phyloP scores from a whole-genome alignment of 2,888 invertebrate genomes.

The Neoscelio sp. region DNA sequence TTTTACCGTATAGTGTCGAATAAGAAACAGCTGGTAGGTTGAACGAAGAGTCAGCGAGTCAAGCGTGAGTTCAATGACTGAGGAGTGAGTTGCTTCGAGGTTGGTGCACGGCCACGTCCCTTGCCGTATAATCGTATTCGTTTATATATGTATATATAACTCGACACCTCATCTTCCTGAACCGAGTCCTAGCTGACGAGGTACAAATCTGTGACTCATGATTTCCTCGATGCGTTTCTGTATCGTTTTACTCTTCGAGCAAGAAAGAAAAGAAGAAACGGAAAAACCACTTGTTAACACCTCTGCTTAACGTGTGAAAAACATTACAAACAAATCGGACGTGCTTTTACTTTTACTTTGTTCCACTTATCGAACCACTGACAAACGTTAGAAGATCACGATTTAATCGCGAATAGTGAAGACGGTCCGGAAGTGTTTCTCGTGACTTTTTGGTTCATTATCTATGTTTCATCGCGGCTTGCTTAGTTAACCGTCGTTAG shows the following conservation, averaged over 20 bases:
- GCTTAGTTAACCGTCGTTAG: no score
- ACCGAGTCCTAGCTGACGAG: slow-evolving; percentile 55
- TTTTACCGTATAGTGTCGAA: slow-evolving; percentile 65
- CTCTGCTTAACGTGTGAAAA: neutral
- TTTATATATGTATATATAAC: slow-evolving; percentile 63
- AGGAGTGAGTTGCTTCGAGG: slow-evolving; percentile 73
- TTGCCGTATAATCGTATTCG: slow-evolving; percentile 62
- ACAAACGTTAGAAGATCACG: no score
- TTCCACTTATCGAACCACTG: no score
- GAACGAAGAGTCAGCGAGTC: slow-evolving; percentile 73
- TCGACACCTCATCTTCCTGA: slow-evolving; percentile 58
- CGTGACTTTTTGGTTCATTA: no score
- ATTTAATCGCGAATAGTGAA: no score
- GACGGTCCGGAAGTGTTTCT: no score
- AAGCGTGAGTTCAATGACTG: slow-evolving; percentile 81
- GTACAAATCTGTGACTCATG: slow-evolving; percentile 65
- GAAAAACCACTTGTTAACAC: neutral
- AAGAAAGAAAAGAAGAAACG: slow-evolving; percentile 1
- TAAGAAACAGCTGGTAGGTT: slow-evolving; percentile 82
- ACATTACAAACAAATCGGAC: neutral
- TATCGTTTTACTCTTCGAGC: neutral
- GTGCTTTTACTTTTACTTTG: no score
- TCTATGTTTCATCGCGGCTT: no score
- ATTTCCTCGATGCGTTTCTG: slow-evolving; percentile 54
- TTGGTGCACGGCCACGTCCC: slow-evolving; percentile 68